Conservation (phyloP, 2,888 invertebrate species). For the Eupithecia dodoneata region DNA sequence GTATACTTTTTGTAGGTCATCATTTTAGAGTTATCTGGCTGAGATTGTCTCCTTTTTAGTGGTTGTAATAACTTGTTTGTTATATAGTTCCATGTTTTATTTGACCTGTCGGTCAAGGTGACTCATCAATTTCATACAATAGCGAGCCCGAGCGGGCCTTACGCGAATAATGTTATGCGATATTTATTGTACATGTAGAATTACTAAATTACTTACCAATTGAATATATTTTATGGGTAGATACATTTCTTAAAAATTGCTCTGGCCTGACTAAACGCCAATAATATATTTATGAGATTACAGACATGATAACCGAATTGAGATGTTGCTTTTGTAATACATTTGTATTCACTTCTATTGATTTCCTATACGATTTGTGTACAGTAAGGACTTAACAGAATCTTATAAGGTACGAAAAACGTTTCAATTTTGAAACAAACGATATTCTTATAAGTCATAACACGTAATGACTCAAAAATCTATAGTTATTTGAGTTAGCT, state of each 20-base stretch:
- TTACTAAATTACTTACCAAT: background rate
- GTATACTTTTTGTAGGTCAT: slow-evolving; percentile 76
- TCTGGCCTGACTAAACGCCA: background rate
- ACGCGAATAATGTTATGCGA: background rate
- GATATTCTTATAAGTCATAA: background rate
- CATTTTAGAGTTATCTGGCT: slow-evolving; percentile 61
- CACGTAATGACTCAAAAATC: background rate
- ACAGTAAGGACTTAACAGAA: background rate
- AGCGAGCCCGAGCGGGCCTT: background rate
- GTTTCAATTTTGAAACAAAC: background rate
- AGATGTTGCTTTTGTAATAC: background rate
- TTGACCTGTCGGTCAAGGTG: background rate
- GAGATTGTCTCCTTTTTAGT: slow-evolving; percentile 39
- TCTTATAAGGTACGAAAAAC: background rate
- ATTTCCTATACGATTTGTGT: background rate
- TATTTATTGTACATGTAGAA: background rate
- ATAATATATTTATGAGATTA: background rate
- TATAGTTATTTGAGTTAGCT: background rate
- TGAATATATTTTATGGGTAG: background rate
- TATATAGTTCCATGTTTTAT: slow-evolving; percentile 5
- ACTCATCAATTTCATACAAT: background rate
- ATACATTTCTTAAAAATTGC: background rate
- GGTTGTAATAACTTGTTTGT: slow-evolving; percentile 31
- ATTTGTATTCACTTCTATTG: background rate
- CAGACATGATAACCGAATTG: background rate